Base-by-base conservation (phyloP, 2,888 invertebrate species). In the Elegia similella region DNA sequence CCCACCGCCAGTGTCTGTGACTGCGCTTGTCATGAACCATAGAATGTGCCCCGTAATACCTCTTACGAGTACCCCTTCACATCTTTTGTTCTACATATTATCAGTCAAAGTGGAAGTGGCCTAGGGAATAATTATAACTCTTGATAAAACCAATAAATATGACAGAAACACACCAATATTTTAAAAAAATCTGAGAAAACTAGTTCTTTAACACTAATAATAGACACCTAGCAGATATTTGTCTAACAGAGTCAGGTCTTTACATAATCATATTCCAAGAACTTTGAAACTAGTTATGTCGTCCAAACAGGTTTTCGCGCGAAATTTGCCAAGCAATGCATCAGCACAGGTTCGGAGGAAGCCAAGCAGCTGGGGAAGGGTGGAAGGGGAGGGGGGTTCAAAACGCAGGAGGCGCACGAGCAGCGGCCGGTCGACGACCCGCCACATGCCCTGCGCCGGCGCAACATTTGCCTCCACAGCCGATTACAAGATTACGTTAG, bases 251-350 rank as follows among this genome's bases (percentile, higher is more conserved):
- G 43, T 16, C 16, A 43, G 16, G 43, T 43, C 17, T 43, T 43
- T 43, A 43, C 46, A 13, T 63, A 70, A 74, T 78, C 72, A 72
- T 72, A 72, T 63, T 66, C 62, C 59, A 62, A 64, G 66, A 76
- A 75, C 73, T 72, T 73, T 74, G 72, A 73, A 75, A 67, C 69
- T 70, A 69, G 72, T 67, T 73, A 75, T 86, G 85, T 85, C 84
- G 80, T 78, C 75, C 66, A 82, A 86, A 87, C 90, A 81, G 88
- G 89, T 91, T 90, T 87, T 81, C 84, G 80, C 83, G 82, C 86
- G 82, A 91, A 88, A 84, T 89, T 89, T 88, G 84, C 88, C 82
- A 84, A 77, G 84, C 86, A 80, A 84, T 88, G 87, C 89, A 89
- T 84, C 86, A 84, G 78, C 80, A 61, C 85, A 84, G 87, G 86